A percentile compares a stretch with the other conserved stretches of the same genome.
These are phyloP conservation scores for Microplitis deprimator DNA, from an alignment of 2,888 invertebrate genomes.

Conservation along the genomic window DNA sequence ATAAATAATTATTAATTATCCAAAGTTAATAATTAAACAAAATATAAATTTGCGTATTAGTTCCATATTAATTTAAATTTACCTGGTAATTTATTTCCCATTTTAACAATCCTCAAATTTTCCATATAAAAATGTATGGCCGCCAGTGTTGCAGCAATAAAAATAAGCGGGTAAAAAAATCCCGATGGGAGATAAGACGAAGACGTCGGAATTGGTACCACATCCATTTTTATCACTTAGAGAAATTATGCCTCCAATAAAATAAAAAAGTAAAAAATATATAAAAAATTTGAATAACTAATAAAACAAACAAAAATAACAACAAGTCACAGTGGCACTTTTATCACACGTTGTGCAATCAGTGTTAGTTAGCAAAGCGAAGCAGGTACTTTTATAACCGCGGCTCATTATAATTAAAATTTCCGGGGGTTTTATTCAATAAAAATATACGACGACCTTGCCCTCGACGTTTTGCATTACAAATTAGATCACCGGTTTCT, in stretches of 20 bases:
- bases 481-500: conserved; percentile 48
- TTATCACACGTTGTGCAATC: conserved; percentile 19
- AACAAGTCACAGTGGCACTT: background rate
- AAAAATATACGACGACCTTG: conserved; percentile 59
- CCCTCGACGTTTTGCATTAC: conserved; percentile 55
- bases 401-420: conserved; percentile 40
- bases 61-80: conserved; percentile 22
- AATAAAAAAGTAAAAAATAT: background rate
- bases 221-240: conserved; percentile 55
- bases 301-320: background rate
- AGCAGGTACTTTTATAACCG: conserved; percentile 56
- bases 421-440: conserved; percentile 51
- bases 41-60: too few species aligned
- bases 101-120: conserved; percentile 53
- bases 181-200: conserved; percentile 53
- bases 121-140: conserved; percentile 64
- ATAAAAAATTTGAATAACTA: background rate
- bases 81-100: conserved; percentile 66
- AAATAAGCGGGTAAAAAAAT: conserved; percentile 61
- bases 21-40: background rate
- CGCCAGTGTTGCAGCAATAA: conserved; percentile 57
- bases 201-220: conserved; percentile 52
- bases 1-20: conserved; percentile 2
- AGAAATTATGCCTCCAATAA: background rate
- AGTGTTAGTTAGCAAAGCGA: conserved; percentile 38